Evolutionary conservation across 1,140 invertebrate genomes (phyloP), one percentile per base, ranked within the genome.

Genomic region (Olivierus martensii): DNA sequence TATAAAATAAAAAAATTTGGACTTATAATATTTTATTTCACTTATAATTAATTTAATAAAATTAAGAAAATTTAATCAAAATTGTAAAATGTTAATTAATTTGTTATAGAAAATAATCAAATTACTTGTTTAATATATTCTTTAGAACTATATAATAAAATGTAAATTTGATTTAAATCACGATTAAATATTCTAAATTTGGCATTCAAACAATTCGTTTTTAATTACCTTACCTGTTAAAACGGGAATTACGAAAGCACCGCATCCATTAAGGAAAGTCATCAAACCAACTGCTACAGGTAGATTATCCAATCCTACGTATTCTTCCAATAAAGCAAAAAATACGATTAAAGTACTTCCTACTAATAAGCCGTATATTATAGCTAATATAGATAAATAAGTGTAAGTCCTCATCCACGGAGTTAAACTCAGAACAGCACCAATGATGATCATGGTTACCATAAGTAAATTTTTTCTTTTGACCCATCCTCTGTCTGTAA

Each of bases 291-390:
- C 34, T 9, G 59, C 59, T 35, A 53, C 44, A 14, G 61, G 53
- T 18, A 62, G 19, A 14, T 55, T 46, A 7, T 21, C 36, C 7
- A 58, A 14, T 5, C 57, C 61, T 11, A 62, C 34, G 46, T 61
- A 62, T 15, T 62, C 61, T 12, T 59, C 52, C 3, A 60, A 34
- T 5, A 62, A 44, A 5, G 61, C 53, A 44, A 48, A 59, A 18
- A 61, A 58, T 2, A 62, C 44, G 17, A 62, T 54, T 19, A 60
- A 48, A 36, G 57, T 53, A 10, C 47, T 38, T 11, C 58, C 60
- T 9, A 50, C 44, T 3, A 56, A 12, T 3, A 60, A 38, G 5
- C 58, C 58, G 5, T 54, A 15, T 10, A 22, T 38, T 1, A 52
- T 46, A 34, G 55, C 52, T 5, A 56, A 22, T 11, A 55, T 42